Base-by-base conservation (phyloP, 1,140 invertebrate genomes). In the Conus betulinus region DNA sequence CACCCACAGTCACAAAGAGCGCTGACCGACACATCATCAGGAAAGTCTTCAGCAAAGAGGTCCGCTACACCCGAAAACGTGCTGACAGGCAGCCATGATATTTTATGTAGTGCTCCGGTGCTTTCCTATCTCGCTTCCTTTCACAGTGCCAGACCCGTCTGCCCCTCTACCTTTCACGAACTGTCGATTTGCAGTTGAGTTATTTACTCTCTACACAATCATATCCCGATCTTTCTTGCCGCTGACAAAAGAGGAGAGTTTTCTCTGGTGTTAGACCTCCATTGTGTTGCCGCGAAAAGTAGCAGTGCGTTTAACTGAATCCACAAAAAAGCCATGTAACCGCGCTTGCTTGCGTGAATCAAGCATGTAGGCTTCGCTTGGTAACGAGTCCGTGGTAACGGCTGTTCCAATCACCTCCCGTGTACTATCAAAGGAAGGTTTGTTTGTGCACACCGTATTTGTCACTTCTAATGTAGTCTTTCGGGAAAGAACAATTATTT, bases 1-100 rank as follows among this genome's bases (percentile, higher is more conserved):
- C 89, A 94, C 93, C 93, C 93, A 90, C 93, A 94, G 76, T 94
- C 93, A 84, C 93, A 94, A 15, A 94, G 81, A 23, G 92, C 92
- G 85, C 89, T 92, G 78, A 94, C 85, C 8, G 89, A 91, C 6
- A 91, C 90, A 92, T 93, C 90, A 39, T 93, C 92, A 13, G 93
- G 93, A 90, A 93, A 92, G 76, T 91, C 90, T 76, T 93, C 91
- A 52, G 88, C 87, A 82, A 92, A 91, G n/a, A 91, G 89, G 57
- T 91, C 91, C 27, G 83, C 74, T 51, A 85, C 86, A 15, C 39
- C 57, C 8, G 57, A 60, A 89, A 84, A 88, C 85, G 23, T 57
- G 8, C 13, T 79, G 83, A 83, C 53, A 23, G 10, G 39, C 27
- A 20, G 63, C 63, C 84, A 85, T 85, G 20, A 25, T 53, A n/a